Evolutionary conservation across 2,113 vertebrate genomes (phyloP).

Genomic region (Nothocercus julius): DNA sequence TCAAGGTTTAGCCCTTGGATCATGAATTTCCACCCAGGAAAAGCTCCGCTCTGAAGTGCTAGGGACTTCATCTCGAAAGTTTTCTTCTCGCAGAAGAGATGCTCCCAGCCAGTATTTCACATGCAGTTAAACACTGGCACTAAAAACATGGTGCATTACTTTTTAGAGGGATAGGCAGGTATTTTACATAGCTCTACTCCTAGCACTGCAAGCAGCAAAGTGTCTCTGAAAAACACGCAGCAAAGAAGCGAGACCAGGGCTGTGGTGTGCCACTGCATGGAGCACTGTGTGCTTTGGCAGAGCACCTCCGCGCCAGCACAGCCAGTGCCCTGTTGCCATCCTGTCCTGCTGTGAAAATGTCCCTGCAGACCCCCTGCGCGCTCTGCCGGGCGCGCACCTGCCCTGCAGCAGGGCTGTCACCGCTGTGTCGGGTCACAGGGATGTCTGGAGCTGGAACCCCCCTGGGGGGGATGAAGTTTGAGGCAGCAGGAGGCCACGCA

Average conservation of each 20-base stretch:
- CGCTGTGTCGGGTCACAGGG: not conserved
- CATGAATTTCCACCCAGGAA: not conserved
- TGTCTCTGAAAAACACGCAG: not conserved
- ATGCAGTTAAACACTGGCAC: not conserved
- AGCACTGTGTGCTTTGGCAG: rapidly evolving
- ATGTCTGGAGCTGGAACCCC: not conserved
- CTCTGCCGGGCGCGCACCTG: rapidly evolving
- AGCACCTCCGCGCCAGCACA: not conserved
- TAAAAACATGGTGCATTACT: not conserved
- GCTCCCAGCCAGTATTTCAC: not conserved
- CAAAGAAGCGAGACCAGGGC: not conserved
- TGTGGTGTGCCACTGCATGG: rapidly evolving
- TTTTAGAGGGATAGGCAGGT: not conserved
- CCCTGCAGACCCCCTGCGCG: not conserved
- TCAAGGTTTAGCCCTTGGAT: not conserved
- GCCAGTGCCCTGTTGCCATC: not conserved
- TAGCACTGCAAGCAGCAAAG: not conserved
- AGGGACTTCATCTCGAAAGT: not conserved
- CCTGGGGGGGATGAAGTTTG: not conserved
- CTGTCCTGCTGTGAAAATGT: not conserved
- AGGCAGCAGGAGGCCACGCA: not conserved
- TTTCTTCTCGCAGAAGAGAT: not conserved
- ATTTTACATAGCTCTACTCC: not conserved
- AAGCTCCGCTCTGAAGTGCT: not conserved
- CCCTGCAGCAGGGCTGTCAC: not conserved